Base-by-base conservation (phyloP, 1,140 invertebrate species). In the Procambarus virginalis region DNA sequence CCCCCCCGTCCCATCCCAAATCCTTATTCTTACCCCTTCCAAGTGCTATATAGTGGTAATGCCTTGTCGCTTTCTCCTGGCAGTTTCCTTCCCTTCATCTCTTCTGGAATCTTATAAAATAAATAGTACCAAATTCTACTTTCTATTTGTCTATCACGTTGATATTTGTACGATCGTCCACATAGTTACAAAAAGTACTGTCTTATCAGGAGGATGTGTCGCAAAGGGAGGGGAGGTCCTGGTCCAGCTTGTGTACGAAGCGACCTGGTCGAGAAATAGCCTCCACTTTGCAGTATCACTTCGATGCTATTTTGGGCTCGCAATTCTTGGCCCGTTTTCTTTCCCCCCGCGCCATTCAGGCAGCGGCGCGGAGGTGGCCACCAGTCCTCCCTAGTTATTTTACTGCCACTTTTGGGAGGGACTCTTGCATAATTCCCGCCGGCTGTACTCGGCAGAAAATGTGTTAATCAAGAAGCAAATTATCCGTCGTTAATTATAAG, bases 311-410 rank as follows among this genome's bases (percentile, higher is more conserved):
- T 84, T 75, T 84, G 12, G n/a, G 70, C 82, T 22, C 68, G 82
- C 82, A 84, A 84, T 84, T 84, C 82, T 75, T 84, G 82, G 82
- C 82, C 82, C 82, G 82, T 84, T 84, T 84, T 84, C 82, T 64
- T 70, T 75, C 82, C 75, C 68, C 51, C 51, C 8, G 51, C 82
- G 49, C 68, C 82, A 84, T 84, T 84, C 68, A 84, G 64, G 82
- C 82, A 46, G 48, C 34, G 82, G 82, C 82, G 20, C 68, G 14
- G 64, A 6, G 20, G n/a, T 49, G 82, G 68, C 82, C 75, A 12
- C 82, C 22, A 75, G 64, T 34, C 51, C 64, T 73, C 82, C 46
- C 48, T 83, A 51, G 4, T 20, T 49, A 49, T 78, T 78, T 78
- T 34, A 49, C 76, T 14, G 46, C 17, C 76, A 2, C 17, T 49